Evolutionary conservation across 2,888 invertebrate genomes (phyloP), one percentile per base, ranked within the genome.

Genomic region (Dasysyrphus tricinctus): DNA sequence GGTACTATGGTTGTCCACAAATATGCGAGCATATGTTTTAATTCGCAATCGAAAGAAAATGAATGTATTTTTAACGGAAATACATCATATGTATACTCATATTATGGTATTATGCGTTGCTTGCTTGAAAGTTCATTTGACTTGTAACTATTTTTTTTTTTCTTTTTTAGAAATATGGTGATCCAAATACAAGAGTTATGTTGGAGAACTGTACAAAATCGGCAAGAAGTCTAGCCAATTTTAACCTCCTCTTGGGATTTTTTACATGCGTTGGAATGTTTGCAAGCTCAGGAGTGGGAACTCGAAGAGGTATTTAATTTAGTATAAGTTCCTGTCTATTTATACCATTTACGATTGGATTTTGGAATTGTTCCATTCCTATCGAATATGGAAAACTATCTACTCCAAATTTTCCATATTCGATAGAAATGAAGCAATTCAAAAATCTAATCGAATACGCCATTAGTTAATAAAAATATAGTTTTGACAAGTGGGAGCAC

Each of bases 251-350:
- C 2, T 63, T 80, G 12, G 85, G 85, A 5, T 19, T 73, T 47
- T 42, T 77, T 12, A 69, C 80, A 1, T 77, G 77, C 34, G 69
- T 80, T 3, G 80, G 80, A 11, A 80, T 85, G 80, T 42, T 80
- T 16, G 37, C 44, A 8, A 85, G 47, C 5, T 44, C 80, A 4
- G n/a, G 80, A 42, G 24, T 80, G 51, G 56, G 49, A 2, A 63
- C 56, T n/a, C 3, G 39, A 42, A 67, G 85, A 80, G 69, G 85
- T 80, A 1, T 65, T 44, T 73, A 4, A 32, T 32, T 32, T 5
- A 5, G 32, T 32, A 32, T 24, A 3, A 24, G 24, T 6, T 32
- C 32, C 32, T 32, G n/a, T n/a, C n/a, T n/a, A n/a, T n/a, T n/a
- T n/a, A n/a, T n/a, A n/a, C n/a, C n/a, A n/a, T n/a, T n/a, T n/a